Evolutionary conservation across 2,888 invertebrate genomes (phyloP), one percentile per base, ranked within the genome.

Genomic region (Drosophila leonis): DNA sequence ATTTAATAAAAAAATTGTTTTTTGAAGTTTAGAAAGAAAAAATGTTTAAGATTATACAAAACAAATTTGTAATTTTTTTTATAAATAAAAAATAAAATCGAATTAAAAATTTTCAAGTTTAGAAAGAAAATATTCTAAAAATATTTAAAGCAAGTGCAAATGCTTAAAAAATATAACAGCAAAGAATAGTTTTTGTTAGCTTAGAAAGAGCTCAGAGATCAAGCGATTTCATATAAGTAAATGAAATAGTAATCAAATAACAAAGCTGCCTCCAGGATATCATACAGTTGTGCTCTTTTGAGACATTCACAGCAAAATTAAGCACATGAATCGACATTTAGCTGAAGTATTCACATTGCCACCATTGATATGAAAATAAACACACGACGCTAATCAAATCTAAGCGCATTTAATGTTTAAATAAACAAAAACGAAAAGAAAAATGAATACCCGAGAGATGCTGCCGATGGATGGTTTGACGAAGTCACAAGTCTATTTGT

Each of bases 341-440:
- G 49, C 31, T 31, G 4, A 31, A 0, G 3, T 18, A 18, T 18
- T 0, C 31, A 12, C 18, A 7, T 18, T 18, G 59, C 65, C 35
- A 5, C 46, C 70, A 74, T 70, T 78, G 75, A 78, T 80, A 75
- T 74, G 68, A 65, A 80, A 85, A 75, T 71, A 83, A 85, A 74
- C 72, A 67, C 56, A 70, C 51, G 72, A 55, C 49, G 82, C 85
- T 84, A 72, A 87, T 83, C 88, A 83, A 87, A 87, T 76, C 60
- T 79, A 75, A 82, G 80, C 82, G 49, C 74, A 74, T 79, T 87
- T 84, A 79, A 88, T 82, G 80, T 84, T 82, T 51, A 88, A 88
- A 73, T 80, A 71, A 77, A 85, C 83, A 66, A 51, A 65, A 27
- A 10, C 4, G 29, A 78, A 4, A 18, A 20, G 15, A 24, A 15